These are phyloP conservation scores for Erebia epiphron DNA, from an alignment of 2,888 invertebrate genomes.

Conservation along the genomic window DNA sequence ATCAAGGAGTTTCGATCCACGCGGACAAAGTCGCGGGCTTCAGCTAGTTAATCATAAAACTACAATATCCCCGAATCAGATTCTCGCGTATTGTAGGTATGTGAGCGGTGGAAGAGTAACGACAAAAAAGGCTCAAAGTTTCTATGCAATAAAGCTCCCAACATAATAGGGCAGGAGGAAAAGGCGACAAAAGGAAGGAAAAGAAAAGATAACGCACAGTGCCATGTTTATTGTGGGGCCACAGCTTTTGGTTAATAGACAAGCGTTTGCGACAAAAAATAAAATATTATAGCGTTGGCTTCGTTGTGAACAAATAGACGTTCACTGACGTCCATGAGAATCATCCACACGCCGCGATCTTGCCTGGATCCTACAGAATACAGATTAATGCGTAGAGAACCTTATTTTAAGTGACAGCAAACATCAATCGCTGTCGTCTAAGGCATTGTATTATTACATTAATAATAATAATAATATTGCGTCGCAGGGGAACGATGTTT, in stretches of 20 bases:
- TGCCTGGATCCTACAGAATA: no score
- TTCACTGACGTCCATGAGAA: no score
- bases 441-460: no score
- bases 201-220: constrained; percentile 20
- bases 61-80: neutral
- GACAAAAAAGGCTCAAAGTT: constrained; percentile 27
- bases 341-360: no score
- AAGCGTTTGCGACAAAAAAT: neutral
- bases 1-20: no score
- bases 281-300: neutral
- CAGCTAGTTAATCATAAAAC: neutral
- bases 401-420: no score
- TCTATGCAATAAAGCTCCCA: constrained; percentile 30
- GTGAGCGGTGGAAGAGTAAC: constrained; percentile 16
- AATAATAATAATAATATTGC: no score
- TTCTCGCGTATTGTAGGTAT: constrained; percentile 16
- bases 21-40: no score
- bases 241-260: neutral
- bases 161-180: constrained; percentile 28
- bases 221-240: constrained; percentile 20
- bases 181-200: constrained; percentile 33
- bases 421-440: no score
- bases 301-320: no score
- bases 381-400: no score
- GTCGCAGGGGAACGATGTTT: no score